Base-by-base conservation (phyloP, 1,140 invertebrate genomes). In the Dendrolimus punctatus region DNA sequence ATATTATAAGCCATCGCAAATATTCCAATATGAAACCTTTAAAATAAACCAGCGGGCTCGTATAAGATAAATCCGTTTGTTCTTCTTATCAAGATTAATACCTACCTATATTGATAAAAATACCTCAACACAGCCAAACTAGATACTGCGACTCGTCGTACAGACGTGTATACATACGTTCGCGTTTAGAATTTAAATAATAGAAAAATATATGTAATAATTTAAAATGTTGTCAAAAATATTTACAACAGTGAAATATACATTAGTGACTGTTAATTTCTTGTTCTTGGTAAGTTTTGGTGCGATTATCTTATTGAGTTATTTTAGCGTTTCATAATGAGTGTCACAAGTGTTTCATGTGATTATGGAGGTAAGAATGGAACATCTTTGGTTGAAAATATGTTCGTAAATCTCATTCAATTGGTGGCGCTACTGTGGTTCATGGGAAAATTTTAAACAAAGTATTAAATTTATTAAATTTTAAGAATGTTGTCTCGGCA, bases 1-100 rank as follows among this genome's bases (percentile, higher is more conserved):
- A 23, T 23, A 23, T 23, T 23, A 23, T 3, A 3, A 23, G 23
- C 1, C 23, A 23, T 23, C 23, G 23, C 23, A 23, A 2, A 23
- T 23, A 23, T 23, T 23, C 23, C 23, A 23, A 23, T 23, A 2
- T 23, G 23, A 23, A 23, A 23, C 23, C 23, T 23, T 23, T 23
- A 23, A 23, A 4, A 4, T 50, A 6, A 9, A 41, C 39, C 40
- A 51, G 45, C 42, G 39, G 50, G 7, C 40, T 45, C 37, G 36
- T 39, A 38, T 58, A 64, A 84, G 79, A 85, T 85, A 85, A 81
- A 76, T 73, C 66, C 57, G 73, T 66, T 78, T 78, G 79, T 79
- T 80, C 76, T 76, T 71, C 79, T 83, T 85, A 85, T 85, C 82
- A 83, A 81, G 78, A 79, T 81, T 80, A 82, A 59, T 61, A 60